phyloP scores from a whole-genome alignment of 1,140 invertebrate species.

The Drosophila dunni region DNA sequence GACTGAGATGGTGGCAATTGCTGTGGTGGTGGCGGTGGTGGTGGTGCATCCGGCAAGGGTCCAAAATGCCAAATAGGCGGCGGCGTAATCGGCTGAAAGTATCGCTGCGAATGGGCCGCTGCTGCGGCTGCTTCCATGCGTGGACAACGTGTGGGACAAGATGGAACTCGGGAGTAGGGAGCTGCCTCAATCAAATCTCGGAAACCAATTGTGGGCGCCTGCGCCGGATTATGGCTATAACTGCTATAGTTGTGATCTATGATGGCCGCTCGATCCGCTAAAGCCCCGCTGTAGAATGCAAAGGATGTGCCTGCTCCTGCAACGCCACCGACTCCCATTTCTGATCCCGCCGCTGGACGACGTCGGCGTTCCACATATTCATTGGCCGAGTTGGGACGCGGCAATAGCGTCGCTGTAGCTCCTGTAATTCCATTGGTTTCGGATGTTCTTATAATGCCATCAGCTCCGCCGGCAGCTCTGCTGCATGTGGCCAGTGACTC shows the following conservation, averaged over 20 bases:
- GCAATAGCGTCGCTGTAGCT: constrained; percentile 11
- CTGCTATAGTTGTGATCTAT: constrained; percentile 71
- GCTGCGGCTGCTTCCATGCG: constrained; percentile 41
- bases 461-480: constrained; percentile 7
- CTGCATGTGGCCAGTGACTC: constrained; percentile 30
- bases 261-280: constrained; percentile 61
- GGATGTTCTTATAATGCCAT: constrained; percentile 6
- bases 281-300: constrained; percentile 67
- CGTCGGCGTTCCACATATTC: constrained; percentile 36
- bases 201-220: constrained; percentile 30
- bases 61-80: constrained; percentile 58
- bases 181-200: constrained; percentile 39
- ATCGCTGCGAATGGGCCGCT: constrained; percentile 57
- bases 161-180: constrained; percentile 29
- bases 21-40: constrained; percentile 13
- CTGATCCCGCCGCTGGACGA: constrained; percentile 18
- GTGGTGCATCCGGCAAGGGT: constrained; percentile 4
- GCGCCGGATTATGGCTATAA: constrained; percentile 53
- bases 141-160: constrained; percentile 52
- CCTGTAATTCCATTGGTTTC: neutral
- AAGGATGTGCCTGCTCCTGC: constrained; percentile 55
- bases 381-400: constrained; percentile 34
- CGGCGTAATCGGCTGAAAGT: constrained; percentile 65
- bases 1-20: constrained; percentile 7
- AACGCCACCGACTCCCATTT: no score